Percentiles rank a stretch among this genome's conserved stretches.
Evolutionary conservation across 1,140 invertebrate genomes (phyloP).

Genomic region (Lamellibrachia luymesi): DNA sequence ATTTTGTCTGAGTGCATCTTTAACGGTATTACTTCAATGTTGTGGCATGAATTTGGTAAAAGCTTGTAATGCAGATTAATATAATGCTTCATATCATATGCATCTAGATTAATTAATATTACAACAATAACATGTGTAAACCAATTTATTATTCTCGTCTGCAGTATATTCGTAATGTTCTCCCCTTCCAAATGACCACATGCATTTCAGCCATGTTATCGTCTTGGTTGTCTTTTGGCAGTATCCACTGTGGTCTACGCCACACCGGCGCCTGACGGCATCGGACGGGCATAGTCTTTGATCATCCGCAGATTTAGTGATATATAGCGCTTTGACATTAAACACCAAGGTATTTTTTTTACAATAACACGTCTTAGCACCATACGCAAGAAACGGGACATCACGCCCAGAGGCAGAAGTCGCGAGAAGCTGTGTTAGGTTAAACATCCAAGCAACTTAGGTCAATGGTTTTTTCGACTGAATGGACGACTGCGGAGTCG

Average conservation of each 20-base stretch:
- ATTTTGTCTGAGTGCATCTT: too few species aligned
- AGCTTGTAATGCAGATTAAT: too few species aligned
- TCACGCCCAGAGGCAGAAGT: background rate
- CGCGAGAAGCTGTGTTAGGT: background rate
- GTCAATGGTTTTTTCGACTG: background rate
- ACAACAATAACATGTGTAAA: too few species aligned
- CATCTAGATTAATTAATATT: too few species aligned
- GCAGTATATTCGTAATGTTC: too few species aligned
- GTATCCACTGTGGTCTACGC: too few species aligned
- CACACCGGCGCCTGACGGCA: background rate
- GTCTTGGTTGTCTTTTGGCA: background rate
- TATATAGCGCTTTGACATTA: background rate
- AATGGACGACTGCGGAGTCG: background rate
- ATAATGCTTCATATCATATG: too few species aligned
- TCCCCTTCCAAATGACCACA: background rate
- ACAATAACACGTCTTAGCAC: background rate
- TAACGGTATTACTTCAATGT: too few species aligned
- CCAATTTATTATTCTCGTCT: too few species aligned
- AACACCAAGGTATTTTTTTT: background rate
- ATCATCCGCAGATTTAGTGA: background rate
- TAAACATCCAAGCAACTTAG: background rate
- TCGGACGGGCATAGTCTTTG: background rate
- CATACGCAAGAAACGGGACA: background rate
- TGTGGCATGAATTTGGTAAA: too few species aligned
- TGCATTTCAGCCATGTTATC: background rate